These are phyloP conservation scores for Bergia puertoricense DNA, from an alignment of 92 coral and sea anemone species.

Conservation along the genomic window DNA sequence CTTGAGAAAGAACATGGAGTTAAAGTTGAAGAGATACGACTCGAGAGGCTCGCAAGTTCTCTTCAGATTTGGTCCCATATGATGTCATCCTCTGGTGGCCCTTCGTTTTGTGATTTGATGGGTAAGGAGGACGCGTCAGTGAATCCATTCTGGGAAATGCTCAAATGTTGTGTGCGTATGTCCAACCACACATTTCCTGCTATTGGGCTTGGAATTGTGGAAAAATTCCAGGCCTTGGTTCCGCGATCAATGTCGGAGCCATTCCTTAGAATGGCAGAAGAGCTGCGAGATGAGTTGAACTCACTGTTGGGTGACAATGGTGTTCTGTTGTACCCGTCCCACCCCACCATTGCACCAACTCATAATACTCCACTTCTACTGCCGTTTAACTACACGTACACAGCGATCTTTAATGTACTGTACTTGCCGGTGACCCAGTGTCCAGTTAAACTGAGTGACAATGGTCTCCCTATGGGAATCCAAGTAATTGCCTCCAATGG, in stretches of 20 bases:
- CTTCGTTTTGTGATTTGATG: constrained; percentile 84
- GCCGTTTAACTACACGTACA: constrained; percentile 84
- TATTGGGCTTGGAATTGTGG: constrained; percentile 82
- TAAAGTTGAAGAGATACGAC: constrained; percentile 63
- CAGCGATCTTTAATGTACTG: constrained; percentile 92
- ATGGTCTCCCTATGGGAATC: constrained; percentile 88
- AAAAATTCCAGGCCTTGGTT: constrained; percentile 71
- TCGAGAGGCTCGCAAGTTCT: constrained; percentile 81
- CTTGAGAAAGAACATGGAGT: constrained; percentile 68
- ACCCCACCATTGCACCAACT: constrained; percentile 78
- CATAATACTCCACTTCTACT: constrained; percentile 81
- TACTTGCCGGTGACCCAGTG: constrained; percentile 94
- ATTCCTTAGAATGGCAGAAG: constrained; percentile 67
- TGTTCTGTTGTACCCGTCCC: constrained; percentile 85
- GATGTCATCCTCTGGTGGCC: constrained; percentile 88
- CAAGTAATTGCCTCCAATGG: constrained; percentile 81
- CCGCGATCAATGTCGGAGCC: constrained; percentile 72
- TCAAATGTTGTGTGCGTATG: constrained; percentile 77
- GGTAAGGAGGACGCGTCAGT: constrained; percentile 60
- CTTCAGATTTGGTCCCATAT: constrained; percentile 88
- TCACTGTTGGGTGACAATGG: constrained; percentile 86
- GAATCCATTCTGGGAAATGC: constrained; percentile 86
- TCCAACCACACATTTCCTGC: constrained; percentile 93
- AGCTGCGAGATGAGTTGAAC: constrained; percentile 78
- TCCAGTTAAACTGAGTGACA: constrained; percentile 73